Conservation (phyloP, 2,888 invertebrate species). For the Erebia ligea region DNA sequence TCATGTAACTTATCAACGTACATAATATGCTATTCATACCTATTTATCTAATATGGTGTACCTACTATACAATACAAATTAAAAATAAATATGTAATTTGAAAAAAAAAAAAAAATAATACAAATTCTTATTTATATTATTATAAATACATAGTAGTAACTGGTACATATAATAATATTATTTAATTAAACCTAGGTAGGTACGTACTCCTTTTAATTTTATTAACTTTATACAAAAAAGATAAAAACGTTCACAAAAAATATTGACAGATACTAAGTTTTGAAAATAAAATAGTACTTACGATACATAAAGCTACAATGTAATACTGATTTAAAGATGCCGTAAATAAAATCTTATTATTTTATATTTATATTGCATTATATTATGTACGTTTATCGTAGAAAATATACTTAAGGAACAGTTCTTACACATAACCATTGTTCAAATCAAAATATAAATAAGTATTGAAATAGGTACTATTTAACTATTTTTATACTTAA, state of each 20-base stretch:
- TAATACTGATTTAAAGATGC: slow-evolving; percentile 51
- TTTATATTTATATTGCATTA: too few species aligned
- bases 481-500: background rate
- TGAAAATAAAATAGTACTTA: background rate
- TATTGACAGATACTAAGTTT: background rate
- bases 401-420: too few species aligned
- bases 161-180: background rate
- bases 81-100: too few species aligned
- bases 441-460: background rate
- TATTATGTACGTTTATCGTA: too few species aligned
- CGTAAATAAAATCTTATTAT: slow-evolving; percentile 13
- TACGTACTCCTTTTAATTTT: too few species aligned
- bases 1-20: background rate
- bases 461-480: background rate
- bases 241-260: background rate
- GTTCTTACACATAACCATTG: background rate
- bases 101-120: too few species aligned
- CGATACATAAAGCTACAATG: background rate
- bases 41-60: background rate
- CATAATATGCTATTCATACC: background rate
- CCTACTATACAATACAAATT: slow-evolving; percentile 33
- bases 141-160: slow-evolving; percentile 7
- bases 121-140: slow-evolving; percentile 25
- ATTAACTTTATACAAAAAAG: too few species aligned
- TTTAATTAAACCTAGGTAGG: too few species aligned